These are phyloP conservation scores for Cynodonichthys magdalenae DNA, from an alignment of 2,797 vertebrate genomes.

Conservation along the genomic window DNA sequence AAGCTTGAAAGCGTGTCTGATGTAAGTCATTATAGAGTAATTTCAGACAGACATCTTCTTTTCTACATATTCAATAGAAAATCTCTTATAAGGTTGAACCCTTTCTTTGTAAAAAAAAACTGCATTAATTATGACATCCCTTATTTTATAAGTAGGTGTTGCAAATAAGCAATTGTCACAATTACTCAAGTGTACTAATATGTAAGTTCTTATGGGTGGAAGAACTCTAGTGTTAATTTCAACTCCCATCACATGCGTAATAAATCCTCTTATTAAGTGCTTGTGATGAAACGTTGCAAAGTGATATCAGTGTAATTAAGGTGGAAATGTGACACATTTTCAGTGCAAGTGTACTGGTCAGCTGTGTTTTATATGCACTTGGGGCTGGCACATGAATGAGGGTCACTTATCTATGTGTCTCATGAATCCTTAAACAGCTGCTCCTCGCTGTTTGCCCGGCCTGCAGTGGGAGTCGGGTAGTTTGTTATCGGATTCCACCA, in stretches of 20 bases:
- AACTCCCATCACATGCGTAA: slow-evolving; percentile 56
- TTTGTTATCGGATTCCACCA: slow-evolving; percentile 56
- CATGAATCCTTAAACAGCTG: slow-evolving; percentile 85
- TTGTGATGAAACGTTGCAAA: slow-evolving; percentile 73
- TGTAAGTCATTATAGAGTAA: slow-evolving; percentile 55
- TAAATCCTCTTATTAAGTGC: slow-evolving; percentile 79
- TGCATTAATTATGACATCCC: slow-evolving; percentile 63
- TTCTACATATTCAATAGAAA: slow-evolving; percentile 37
- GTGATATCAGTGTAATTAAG: slow-evolving; percentile 79
- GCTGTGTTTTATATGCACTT: slow-evolving; percentile 81
- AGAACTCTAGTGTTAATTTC: slow-evolving; percentile 61
- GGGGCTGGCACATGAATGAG: slow-evolving; percentile 71
- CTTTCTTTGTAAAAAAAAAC: slow-evolving; percentile 50
- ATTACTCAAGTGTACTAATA: slow-evolving; percentile 44
- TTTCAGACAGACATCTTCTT: slow-evolving; percentile 32
- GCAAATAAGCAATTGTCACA: slow-evolving; percentile 54
- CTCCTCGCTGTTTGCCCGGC: slow-evolving; percentile 66
- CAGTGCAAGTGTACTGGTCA: slow-evolving; percentile 75
- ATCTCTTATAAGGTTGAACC: slow-evolving; percentile 44
- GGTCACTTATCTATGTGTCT: slow-evolving; percentile 79
- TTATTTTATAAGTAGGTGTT: slow-evolving; percentile 57
- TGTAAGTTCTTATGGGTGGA: slow-evolving; percentile 31
- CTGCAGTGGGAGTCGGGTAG: slow-evolving; percentile 49
- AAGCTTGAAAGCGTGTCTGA: slow-evolving; percentile 41
- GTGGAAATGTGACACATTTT: slow-evolving; percentile 79